Conservation (phyloP, 2,797 vertebrate genomes). For the Smutsia gigantea region DNA sequence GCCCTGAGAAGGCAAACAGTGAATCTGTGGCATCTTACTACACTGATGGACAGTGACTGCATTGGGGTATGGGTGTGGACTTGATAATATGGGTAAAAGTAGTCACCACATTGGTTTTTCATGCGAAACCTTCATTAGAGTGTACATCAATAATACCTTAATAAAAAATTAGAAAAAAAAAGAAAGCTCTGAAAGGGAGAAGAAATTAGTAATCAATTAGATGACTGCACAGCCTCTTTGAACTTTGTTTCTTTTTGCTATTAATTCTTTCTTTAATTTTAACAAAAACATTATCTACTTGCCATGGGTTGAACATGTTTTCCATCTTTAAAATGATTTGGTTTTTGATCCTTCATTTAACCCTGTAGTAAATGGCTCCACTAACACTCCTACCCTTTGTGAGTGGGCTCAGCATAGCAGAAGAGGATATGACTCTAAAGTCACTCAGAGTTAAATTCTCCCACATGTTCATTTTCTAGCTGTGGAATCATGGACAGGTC, state of each 20-base stretch:
- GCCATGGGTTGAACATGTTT: accelerated
- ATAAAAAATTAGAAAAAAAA: background rate
- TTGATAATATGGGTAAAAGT: too few relatives aligned
- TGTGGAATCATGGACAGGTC: background rate
- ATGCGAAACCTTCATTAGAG: too few relatives aligned
- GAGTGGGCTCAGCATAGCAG: background rate
- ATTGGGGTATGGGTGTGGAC: too few relatives aligned
- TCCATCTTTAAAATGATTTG: background rate
- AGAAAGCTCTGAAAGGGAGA: background rate
- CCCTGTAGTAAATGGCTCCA: background rate
- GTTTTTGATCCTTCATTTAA: background rate
- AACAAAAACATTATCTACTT: background rate
- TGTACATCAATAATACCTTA: too few relatives aligned
- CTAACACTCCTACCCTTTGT: background rate
- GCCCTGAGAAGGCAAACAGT: too few relatives aligned
- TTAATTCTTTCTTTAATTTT: conserved; percentile 12
- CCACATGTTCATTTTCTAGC: background rate
- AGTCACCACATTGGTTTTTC: too few relatives aligned
- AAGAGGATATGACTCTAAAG: background rate
- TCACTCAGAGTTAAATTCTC: background rate
- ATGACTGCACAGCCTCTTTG: background rate
- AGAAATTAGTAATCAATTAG: background rate
- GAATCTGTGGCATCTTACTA: too few relatives aligned
- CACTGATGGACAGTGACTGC: too few relatives aligned
- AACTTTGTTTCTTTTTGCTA: background rate